Evolutionary conservation across 2,113 vertebrate species (phyloP), one percentile per base, ranked within the genome.

Genomic region (Archilochus colubris): DNA sequence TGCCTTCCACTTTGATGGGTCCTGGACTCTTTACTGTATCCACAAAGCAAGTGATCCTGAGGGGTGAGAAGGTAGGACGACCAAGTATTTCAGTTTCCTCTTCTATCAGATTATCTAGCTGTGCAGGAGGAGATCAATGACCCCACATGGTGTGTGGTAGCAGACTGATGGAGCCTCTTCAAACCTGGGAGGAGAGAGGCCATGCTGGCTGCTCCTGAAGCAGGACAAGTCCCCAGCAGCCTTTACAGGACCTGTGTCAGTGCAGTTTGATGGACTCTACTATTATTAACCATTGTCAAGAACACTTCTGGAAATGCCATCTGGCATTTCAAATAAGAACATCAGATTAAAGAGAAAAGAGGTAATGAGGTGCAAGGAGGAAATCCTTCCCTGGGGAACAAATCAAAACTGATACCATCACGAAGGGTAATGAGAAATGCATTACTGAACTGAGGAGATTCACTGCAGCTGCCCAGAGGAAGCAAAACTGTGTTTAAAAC

Each of bases 321-420:
- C 62, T 95, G 88, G 53, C 91, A 87, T 96, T 95, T 92, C 53
- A 61, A 61, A 86, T 54, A 89, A 83, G 86, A 95, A 76, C 80
- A 84, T 93, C 89, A 86, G 88, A 93, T 93, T 96, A 96, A 88
- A 80, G 53, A 91, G 76, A 95, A 82, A 68, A 91, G 88, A 94
- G 24, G 94, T 96, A 95, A 96, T 96, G 95, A 96, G 92, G 92
- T 95, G 92, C 94, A 93, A 91, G 92, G 74, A 96, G 77, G 94
- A 96, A 96, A 94, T 95, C 83, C 92, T 91, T 91, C 94, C 86
- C 91, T 91, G 54, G 66, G 94, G 92, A 84, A 28, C 89, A 92
- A 93, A 92, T 94, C 95, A 95, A 92, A 94, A 83, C 73, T 91
- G 94, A 89, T 95, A 94, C 14, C 80, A 89, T 96, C 91, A 68